phyloP scores from a whole-genome alignment of 2,888 invertebrate genomes.

The Kryphioiulus occultus region DNA sequence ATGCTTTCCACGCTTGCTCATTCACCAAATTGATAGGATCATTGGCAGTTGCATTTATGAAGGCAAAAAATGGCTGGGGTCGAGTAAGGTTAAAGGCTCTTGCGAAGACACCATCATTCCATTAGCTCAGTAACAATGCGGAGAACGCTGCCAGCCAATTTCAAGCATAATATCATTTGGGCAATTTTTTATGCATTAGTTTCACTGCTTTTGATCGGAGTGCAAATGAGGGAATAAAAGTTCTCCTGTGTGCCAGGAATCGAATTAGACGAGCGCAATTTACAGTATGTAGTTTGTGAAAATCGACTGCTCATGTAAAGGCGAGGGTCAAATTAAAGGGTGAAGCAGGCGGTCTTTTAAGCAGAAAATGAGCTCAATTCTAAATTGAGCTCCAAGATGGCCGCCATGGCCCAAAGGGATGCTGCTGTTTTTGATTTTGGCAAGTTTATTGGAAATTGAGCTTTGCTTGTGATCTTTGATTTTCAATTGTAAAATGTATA shows the following conservation, averaged over 20 bases:
- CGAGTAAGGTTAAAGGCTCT: not conserved
- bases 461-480: too few species aligned
- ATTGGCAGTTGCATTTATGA: not conserved
- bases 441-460: too few species aligned
- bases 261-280: not conserved
- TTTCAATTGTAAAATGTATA: too few species aligned
- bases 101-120: conserved; percentile 42
- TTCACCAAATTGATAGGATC: conserved; percentile 17
- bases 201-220: conserved; percentile 26
- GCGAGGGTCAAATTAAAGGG: not conserved
- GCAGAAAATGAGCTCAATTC: too few species aligned
- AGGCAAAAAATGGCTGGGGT: not conserved
- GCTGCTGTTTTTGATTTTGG: too few species aligned
- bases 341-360: not conserved
- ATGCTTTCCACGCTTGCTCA: not conserved
- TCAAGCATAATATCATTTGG: conserved; percentile 45
- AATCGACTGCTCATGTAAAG: not conserved
- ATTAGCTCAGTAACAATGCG: conserved; percentile 37
- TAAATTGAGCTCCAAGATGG: too few species aligned
- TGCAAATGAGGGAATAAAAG: conserved; percentile 37
- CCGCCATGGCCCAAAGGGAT: too few species aligned
- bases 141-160: conserved; percentile 37
- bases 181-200: conserved; percentile 39
- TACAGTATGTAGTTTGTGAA: not conserved
- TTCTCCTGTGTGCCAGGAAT: not conserved